A percentile compares a stretch with the other conserved stretches of the same genome.
Conservation (phyloP, 2,113 vertebrate genomes). For the Seriola aureovittata region DNA sequence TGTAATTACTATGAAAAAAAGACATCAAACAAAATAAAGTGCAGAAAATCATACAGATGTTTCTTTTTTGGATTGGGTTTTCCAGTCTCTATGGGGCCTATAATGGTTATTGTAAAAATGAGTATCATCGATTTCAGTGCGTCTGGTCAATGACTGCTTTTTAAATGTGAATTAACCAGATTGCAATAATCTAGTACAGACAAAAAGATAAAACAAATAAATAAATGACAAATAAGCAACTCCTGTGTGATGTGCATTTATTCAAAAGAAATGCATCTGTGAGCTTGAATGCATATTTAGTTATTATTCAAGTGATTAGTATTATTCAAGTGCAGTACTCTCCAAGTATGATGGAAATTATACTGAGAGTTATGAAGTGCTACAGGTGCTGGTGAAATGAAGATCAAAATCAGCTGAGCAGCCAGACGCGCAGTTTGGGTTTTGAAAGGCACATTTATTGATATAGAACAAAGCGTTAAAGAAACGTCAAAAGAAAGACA, state of each 20-base stretch:
- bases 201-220: slow-evolving; percentile 84
- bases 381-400: no score
- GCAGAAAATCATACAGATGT: slow-evolving; percentile 81
- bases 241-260: slow-evolving; percentile 82
- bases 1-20: slow-evolving; percentile 92
- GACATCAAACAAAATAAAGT: slow-evolving; percentile 82
- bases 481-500: no score
- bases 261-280: slow-evolving; percentile 29
- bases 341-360: no score
- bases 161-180: slow-evolving; percentile 99
- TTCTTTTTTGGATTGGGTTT: slow-evolving; percentile 91
- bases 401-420: no score
- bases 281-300: neutral
- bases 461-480: no score
- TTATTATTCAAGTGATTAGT: neutral
- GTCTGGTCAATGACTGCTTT: slow-evolving; percentile 98
- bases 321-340: neutral
- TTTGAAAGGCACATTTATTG: no score
- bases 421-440: no score
- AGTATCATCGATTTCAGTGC: slow-evolving; percentile 97
- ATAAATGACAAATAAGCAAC: slow-evolving; percentile 92
- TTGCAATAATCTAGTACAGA: slow-evolving; percentile 98
- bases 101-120: slow-evolving; percentile 97
- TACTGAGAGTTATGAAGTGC: no score
- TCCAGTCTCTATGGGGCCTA: slow-evolving; percentile 94